These are phyloP conservation scores for Limosa lapponica DNA, from an alignment of 2,797 vertebrate genomes.

Conservation along the genomic window DNA sequence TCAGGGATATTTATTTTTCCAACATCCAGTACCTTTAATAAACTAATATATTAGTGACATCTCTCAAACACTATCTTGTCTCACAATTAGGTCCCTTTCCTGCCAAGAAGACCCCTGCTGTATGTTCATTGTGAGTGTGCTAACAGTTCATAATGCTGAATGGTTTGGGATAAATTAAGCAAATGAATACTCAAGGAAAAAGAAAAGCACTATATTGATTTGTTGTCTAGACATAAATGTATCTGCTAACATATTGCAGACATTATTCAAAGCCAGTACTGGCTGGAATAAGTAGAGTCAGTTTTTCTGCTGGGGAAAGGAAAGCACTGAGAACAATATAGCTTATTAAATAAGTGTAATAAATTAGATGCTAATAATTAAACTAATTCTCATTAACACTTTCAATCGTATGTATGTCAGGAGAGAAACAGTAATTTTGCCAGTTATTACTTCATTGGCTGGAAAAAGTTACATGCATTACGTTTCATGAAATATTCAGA, in stretches of 20 bases:
- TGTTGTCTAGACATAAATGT: slow-evolving; percentile 90
- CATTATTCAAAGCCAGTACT: slow-evolving; percentile 75
- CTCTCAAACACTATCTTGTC: slow-evolving; percentile 67
- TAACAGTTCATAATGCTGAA: slow-evolving; percentile 73
- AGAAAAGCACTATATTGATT: slow-evolving; percentile 84
- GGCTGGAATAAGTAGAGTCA: slow-evolving; percentile 72
- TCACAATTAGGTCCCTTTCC: slow-evolving; percentile 61
- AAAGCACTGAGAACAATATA: slow-evolving; percentile 31
- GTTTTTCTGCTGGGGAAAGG: slow-evolving; percentile 69
- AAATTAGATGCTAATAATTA: slow-evolving; percentile 70
- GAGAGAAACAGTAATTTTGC: slow-evolving; percentile 59
- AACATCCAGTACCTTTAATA: slow-evolving; percentile 48
- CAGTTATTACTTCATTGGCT: slow-evolving; percentile 53
- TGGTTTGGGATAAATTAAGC: slow-evolving; percentile 79
- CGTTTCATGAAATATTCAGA: slow-evolving; percentile 60
- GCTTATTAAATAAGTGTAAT: slow-evolving; percentile 62
- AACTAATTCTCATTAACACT: slow-evolving; percentile 49
- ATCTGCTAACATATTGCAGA: slow-evolving; percentile 88
- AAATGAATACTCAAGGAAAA: slow-evolving; percentile 81
- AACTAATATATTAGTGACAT: slow-evolving; percentile 55
- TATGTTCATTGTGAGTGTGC: slow-evolving; percentile 71
- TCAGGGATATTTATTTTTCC: slow-evolving; percentile 43
- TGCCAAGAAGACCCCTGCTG: slow-evolving; percentile 63
- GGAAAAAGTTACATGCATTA: slow-evolving; percentile 56
- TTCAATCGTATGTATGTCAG: slow-evolving; percentile 30